Base-by-base conservation (phyloP, 2,113 vertebrate species). In the Anarhynchus alexandrinus region DNA sequence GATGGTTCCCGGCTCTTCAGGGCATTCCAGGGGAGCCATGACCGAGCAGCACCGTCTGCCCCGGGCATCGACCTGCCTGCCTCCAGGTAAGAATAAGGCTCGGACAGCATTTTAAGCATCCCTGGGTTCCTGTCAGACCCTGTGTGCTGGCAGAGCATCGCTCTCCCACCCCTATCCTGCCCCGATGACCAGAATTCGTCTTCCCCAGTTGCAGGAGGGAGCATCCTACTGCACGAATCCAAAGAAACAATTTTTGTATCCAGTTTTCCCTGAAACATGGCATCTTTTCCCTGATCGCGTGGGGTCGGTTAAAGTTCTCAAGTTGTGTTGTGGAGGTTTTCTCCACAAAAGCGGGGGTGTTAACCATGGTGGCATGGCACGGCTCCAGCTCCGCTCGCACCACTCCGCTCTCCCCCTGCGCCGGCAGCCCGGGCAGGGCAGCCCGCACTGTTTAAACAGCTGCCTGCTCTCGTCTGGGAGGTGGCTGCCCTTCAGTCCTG, bases 401-500 rank as follows among this genome's bases (percentile, higher is more conserved):
- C 54, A 0, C 38, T 36, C 8, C 0, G 74, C 80, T 58, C 82
- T 80, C 71, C 70, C 74, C 82, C 61, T 26, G 89, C 91, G 62
- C 86, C 3, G 62, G 91, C 81, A 83, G 76, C 83, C 40, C 9
- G 58, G 76, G 49, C 76, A 83, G 89, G 54, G 77, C 62, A 57
- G 65, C 30, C 83, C 83, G 8, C 38, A 0, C 89, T 96, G 85
- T 95, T 95, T 89, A 25, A 93, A 93, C 90, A 96, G 92, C 84
- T 97, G 92, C 74, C 62, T 45, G 1, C 4, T 23, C 88, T 80
- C 90, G 47, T 85, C 87, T n/a, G 78, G 67, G 93, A 77, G 62
- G 90, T 77, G 94, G 54, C 78, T 96, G 90, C 78, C 70, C 92
- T 82, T 95, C 92, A 52, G 70, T 58, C 62, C 90, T 92, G 93